Conservation (phyloP, 64 coral and sea anemone species). For the Montipora sp. region DNA sequence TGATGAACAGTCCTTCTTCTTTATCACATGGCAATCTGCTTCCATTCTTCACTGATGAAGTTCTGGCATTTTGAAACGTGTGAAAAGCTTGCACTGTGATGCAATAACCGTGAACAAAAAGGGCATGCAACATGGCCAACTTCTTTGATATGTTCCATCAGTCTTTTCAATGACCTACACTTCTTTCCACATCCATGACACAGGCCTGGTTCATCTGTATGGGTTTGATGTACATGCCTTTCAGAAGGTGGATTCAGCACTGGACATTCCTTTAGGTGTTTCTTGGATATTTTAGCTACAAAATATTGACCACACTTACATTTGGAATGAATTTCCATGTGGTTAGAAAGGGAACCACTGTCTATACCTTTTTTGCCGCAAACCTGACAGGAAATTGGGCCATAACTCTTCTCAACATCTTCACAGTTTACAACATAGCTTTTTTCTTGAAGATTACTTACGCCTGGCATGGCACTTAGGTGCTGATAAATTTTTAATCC, state of each 20-base stretch:
- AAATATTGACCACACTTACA: too few relatives aligned
- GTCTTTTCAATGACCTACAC: neutral
- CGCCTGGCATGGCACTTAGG: slow-evolving; percentile 37
- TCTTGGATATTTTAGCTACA: too few relatives aligned
- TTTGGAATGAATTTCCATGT: slow-evolving; percentile 33
- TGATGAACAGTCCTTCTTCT: neutral
- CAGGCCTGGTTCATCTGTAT: neutral
- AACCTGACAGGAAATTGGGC: slow-evolving; percentile 24
- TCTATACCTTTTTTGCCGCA: slow-evolving; percentile 73
- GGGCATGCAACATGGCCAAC: slow-evolving; percentile 7
- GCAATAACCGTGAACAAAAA: slow-evolving; percentile 15
- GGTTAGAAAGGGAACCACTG: slow-evolving; percentile 14
- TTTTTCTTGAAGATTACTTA: neutral
- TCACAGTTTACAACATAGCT: neutral
- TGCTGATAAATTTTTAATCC: slow-evolving; percentile 79
- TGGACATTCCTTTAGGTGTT: too few relatives aligned
- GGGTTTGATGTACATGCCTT: too few relatives aligned
- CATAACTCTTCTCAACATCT: neutral
- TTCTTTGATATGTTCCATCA: slow-evolving; percentile 42
- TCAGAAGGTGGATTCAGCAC: too few relatives aligned
- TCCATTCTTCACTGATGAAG: neutral
- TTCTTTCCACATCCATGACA: slow-evolving; percentile 37
- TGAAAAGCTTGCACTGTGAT: neutral
- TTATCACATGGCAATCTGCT: neutral
- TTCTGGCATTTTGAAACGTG: slow-evolving; percentile 2